A percentile compares a stretch with the other conserved stretches of the same genome.
These are phyloP conservation scores for Sebastes reedi DNA, from an alignment of 2,797 vertebrate species.

Conservation along the genomic window DNA sequence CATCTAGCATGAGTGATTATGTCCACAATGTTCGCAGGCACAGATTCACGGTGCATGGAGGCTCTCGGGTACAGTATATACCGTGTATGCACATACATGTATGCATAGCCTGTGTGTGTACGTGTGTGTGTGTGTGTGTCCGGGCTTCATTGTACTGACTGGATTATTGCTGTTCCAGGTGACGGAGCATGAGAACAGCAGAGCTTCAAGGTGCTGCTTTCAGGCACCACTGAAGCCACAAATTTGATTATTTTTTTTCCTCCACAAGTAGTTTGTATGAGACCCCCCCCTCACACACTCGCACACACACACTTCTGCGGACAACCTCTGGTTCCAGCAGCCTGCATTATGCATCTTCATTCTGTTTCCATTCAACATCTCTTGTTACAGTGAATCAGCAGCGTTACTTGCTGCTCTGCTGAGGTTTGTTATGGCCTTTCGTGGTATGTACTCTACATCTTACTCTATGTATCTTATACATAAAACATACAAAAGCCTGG, in stretches of 20 bases:
- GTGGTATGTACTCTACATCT: conserved; percentile 8
- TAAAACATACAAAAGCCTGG: conserved; percentile 10
- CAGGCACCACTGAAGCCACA: conserved; percentile 79
- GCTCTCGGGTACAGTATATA: not conserved
- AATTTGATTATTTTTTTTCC: conserved; percentile 74
- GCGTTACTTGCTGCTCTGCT: conserved; percentile 9
- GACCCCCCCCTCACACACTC: not conserved
- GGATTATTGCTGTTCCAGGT: conserved; percentile 75
- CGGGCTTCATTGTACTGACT: conserved; percentile 60
- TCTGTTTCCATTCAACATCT: conserved; percentile 36
- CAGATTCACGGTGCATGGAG: conserved; percentile 19
- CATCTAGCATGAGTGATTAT: conserved; percentile 12
- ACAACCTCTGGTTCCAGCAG: conserved; percentile 38
- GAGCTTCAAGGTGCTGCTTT: conserved; percentile 74
- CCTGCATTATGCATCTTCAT: conserved; percentile 61
- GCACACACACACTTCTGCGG: conserved; percentile 3
- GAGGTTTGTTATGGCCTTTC: conserved; percentile 27
- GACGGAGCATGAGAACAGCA: conserved; percentile 71
- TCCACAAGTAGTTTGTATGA: conserved; percentile 64
- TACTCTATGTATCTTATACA: not conserved
- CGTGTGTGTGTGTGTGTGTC: conserved; percentile 6
- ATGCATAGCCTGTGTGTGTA: conserved; percentile 8
- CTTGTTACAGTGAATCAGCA: conserved; percentile 45
- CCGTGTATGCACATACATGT: conserved; percentile 2
- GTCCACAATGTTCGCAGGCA: not conserved